Evolutionary conservation across 2,113 vertebrate species (phyloP).

Genomic region (Silurus meridionalis): DNA sequence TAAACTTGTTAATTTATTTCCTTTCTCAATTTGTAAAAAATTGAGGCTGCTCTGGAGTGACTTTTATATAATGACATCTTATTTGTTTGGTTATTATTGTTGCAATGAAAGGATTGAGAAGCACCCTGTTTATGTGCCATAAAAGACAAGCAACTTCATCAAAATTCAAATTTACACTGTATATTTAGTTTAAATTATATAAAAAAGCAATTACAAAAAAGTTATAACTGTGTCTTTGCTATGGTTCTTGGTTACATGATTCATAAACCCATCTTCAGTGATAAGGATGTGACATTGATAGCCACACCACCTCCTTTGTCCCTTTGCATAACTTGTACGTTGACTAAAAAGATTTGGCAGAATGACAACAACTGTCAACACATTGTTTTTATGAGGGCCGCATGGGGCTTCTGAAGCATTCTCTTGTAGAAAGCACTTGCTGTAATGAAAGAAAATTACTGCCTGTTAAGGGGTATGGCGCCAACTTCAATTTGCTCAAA

Average conservation of each 20-base stretch:
- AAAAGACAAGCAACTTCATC: background rate
- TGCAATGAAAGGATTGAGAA: background rate
- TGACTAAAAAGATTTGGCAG: conserved; percentile 47
- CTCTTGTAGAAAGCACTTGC: conserved; percentile 56
- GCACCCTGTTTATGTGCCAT: background rate
- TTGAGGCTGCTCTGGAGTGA: background rate
- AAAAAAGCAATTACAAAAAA: background rate
- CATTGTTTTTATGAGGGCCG: conserved; percentile 59
- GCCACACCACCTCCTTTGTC: background rate
- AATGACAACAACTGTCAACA: conserved; percentile 54
- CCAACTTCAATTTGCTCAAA: conserved; percentile 74
- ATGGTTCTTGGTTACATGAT: background rate
- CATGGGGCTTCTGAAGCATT: conserved; percentile 55
- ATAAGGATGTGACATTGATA: background rate
- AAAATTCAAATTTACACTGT: background rate
- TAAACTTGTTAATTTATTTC: background rate
- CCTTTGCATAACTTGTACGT: background rate
- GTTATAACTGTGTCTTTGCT: background rate
- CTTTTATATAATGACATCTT: background rate
- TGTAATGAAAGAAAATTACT: conserved; percentile 75
- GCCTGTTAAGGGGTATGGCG: conserved; percentile 68
- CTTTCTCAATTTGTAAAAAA: background rate
- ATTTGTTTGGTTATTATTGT: background rate
- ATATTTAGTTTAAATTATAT: background rate
- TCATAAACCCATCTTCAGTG: background rate